Evolutionary conservation across 2,113 vertebrate species (phyloP).

Genomic region (Vidua macroura): DNA sequence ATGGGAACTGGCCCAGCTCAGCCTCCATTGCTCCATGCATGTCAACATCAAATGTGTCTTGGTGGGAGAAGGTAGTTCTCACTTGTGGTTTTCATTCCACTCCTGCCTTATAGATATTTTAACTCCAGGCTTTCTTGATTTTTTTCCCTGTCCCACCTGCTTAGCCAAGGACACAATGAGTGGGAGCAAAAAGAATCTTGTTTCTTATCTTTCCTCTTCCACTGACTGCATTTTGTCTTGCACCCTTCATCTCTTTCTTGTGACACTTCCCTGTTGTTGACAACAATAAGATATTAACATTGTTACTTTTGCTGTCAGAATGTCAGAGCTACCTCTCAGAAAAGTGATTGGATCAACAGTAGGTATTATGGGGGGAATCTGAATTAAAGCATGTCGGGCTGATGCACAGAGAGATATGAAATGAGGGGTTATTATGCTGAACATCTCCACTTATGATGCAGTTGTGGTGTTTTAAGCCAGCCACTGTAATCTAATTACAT

Average conservation of each 20-base stretch:
- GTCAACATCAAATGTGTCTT: not conserved
- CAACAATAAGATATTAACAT: not conserved
- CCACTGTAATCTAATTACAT: not conserved
- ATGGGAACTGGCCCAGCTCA: not conserved
- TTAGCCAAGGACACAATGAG: not conserved
- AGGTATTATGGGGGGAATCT: not conserved
- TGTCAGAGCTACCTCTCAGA: not conserved
- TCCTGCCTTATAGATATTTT: not conserved
- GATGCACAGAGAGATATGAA: not conserved
- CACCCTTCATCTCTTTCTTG: not conserved
- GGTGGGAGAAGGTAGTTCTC: not conserved
- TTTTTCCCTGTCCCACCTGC: not conserved
- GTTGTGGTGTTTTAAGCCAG: not conserved
- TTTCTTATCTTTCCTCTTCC: not conserved
- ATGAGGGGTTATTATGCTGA: not conserved
- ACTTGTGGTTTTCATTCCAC: not conserved
- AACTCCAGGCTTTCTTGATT: not conserved
- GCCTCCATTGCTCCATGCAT: not conserved
- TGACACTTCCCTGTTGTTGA: not conserved
- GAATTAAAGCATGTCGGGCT: not conserved
- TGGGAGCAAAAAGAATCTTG: not conserved
- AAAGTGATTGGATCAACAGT: not conserved
- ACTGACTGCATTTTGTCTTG: not conserved
- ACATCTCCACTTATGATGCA: not conserved
- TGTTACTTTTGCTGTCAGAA: not conserved